Evolutionary conservation across 2,888 invertebrate genomes (phyloP).

Genomic region (Eupeodes luniger): DNA sequence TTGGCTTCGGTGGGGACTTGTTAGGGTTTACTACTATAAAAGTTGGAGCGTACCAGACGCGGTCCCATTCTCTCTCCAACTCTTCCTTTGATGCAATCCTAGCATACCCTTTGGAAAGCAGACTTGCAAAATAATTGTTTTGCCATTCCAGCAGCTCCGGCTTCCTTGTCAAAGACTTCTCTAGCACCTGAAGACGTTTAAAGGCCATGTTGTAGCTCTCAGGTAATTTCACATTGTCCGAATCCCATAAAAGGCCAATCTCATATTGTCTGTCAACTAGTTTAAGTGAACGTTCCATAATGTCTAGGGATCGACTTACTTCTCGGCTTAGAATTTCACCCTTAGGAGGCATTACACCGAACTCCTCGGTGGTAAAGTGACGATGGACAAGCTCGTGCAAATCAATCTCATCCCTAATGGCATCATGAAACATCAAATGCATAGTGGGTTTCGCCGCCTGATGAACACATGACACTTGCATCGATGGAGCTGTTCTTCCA

Average conservation of each 20-base stretch:
- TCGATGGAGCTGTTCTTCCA: neutral
- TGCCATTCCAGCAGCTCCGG: slow-evolving; percentile 5
- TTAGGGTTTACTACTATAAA: too few species aligned
- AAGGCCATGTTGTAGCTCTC: neutral
- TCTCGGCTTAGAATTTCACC: slow-evolving; percentile 10
- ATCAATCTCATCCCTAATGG: neutral
- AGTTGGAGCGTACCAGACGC: slow-evolving; percentile 77
- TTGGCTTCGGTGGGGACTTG: too few species aligned
- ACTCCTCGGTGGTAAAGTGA: slow-evolving; percentile 20
- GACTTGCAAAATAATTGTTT: neutral
- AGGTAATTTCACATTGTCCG: slow-evolving; percentile 25
- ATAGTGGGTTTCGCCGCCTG: neutral
- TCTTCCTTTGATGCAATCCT: slow-evolving; percentile 46
- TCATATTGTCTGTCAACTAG: slow-evolving; percentile 7
- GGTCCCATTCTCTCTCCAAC: neutral
- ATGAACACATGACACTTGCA: neutral
- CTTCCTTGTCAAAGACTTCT: slow-evolving; percentile 37
- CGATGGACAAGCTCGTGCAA: slow-evolving; percentile 3
- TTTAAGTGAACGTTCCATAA: slow-evolving; percentile 22
- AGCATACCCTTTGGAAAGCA: neutral
- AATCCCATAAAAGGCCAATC: slow-evolving; percentile 27
- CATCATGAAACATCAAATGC: neutral
- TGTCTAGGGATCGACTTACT: slow-evolving; percentile 12
- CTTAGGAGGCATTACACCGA: slow-evolving; percentile 17
- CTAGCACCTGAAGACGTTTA: neutral